Evolutionary conservation across 2,113 vertebrate genomes (phyloP).

Genomic region (Tetraodon nigroviridis): DNA sequence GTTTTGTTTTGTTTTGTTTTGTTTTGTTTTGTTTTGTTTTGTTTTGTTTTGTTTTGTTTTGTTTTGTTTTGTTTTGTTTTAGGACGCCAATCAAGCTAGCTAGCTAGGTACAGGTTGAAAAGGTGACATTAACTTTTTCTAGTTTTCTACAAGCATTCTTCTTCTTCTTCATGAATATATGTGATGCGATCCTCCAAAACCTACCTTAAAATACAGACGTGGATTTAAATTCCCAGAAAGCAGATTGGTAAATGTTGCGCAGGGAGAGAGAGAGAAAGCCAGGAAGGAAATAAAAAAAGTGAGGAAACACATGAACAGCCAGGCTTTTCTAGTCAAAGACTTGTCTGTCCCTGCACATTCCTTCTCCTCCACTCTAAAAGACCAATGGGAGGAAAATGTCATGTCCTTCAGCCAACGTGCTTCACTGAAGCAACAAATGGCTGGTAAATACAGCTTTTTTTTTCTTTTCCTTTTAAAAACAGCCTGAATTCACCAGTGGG

Average conservation of each 20-base stretch:
- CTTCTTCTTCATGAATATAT: too few relatives aligned
- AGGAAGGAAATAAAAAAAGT: slow-evolving; percentile 2
- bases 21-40: too few relatives aligned
- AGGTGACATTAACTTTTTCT: too few relatives aligned
- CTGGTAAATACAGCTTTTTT: too few relatives aligned
- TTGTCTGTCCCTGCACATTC: slow-evolving; percentile 57
- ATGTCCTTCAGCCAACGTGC: slow-evolving; percentile 44
- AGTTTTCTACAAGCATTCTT: too few relatives aligned
- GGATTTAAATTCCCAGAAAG: slow-evolving; percentile 7
- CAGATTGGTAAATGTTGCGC: slow-evolving; percentile 11
- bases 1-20: too few relatives aligned
- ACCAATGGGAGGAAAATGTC: slow-evolving; percentile 44
- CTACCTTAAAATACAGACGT: too few relatives aligned
- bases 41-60: too few relatives aligned
- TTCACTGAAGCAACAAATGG: background rate
- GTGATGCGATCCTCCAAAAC: too few relatives aligned
- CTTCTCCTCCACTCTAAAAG: slow-evolving; percentile 7
- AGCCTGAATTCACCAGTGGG: background rate
- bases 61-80: too few relatives aligned
- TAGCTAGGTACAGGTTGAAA: too few relatives aligned
- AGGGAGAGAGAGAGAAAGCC: slow-evolving; percentile 14
- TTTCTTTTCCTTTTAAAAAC: slow-evolving; percentile 2
- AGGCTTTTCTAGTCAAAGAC: slow-evolving; percentile 48
- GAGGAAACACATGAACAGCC: slow-evolving; percentile 20
- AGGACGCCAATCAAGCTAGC: too few relatives aligned